A percentile compares a stretch with the other conserved stretches of the same genome.
phyloP scores from a whole-genome alignment of 2,888 invertebrate species.

The Cosmia trapezina region DNA sequence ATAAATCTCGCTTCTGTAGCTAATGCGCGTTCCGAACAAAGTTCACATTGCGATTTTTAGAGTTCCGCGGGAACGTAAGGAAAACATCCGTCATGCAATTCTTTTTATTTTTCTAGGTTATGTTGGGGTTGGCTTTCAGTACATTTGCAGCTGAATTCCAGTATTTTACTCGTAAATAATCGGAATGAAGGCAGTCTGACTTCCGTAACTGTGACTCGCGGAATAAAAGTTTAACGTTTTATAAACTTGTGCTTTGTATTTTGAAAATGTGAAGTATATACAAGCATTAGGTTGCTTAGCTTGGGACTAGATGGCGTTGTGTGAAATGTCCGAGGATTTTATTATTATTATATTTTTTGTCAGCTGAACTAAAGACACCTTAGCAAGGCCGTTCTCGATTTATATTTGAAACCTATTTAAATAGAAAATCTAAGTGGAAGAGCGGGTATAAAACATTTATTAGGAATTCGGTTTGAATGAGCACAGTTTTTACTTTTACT shows the following conservation, averaged over 20 bases:
- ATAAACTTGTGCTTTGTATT: background rate
- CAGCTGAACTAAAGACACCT: no score
- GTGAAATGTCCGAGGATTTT: no score
- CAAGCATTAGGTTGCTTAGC: no score
- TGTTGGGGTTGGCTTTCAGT: background rate
- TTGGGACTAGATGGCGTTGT: no score
- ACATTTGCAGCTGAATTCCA: conserved; percentile 11
- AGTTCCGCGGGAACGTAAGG: conserved; percentile 15
- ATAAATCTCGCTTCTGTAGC: conserved; percentile 54
- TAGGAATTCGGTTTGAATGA: conserved; percentile 22
- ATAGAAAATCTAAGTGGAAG: background rate
- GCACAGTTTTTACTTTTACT: conserved; percentile 42
- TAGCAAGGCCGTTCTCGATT: no score
- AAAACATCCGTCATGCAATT: conserved; percentile 34
- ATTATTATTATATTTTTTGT: no score
- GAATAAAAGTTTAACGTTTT: background rate
- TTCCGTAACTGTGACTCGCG: background rate
- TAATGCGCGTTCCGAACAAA: conserved; percentile 45
- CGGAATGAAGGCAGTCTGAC: background rate
- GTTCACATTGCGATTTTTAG: conserved; percentile 27
- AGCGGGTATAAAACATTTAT: conserved; percentile 43
- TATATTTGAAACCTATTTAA: conserved; percentile 3
- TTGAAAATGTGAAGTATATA: background rate
- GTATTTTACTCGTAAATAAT: conserved; percentile 4
- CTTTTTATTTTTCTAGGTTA: conserved; percentile 19